Base-by-base conservation (phyloP, 30 jellyfish, hydroid and myxozoan species). In the Pelagia noctiluca region DNA sequence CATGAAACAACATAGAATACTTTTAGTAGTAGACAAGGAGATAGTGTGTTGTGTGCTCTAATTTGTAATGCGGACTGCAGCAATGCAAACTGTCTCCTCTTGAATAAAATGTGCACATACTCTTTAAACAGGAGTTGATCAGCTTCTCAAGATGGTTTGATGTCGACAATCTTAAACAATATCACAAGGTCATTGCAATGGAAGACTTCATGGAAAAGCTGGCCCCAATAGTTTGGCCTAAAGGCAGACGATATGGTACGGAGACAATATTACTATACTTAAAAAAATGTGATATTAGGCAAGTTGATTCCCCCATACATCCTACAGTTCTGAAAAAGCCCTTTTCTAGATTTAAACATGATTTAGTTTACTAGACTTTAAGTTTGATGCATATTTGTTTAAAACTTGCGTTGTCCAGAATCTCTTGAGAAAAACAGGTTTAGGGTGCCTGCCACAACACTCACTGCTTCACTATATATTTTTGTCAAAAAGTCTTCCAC, bases 181-280 rank as follows among this genome's bases (percentile, higher is more conserved):
- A 76, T 74, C 96, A 93, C 53, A 89, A 81, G 53, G 98, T 87
- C 19, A 75, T 93, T 37, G 46, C 91, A 81, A 93, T 93, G 98
- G 96, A 93, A 48, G 42, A 81, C 18, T 93, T 93, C 61, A 93
- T 93, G 98, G 75, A 87, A 42, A 84, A 75, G 18, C 26, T 86
- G 19, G 97, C 98, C 22, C 84, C 96, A 19, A 62, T 29, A 25
- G 75, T 87, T 26, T 93, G 98, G 98, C 97, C 91, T 49, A 72
- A 65, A 21, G 97, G 91, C 23, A 66, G 74, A 52, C 74, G 96
- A 47, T 71, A 38, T 53, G 98, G 98, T 93, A 29, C 13, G 78
- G 26, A 29, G 0, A 21, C 32, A n/a, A n/a, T 32, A 3, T 24
- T 29, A 0, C 1, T 49, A 37, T 38, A 32, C 19, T 42, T 38